Percentiles rank a stretch among this genome's conserved stretches.
These are phyloP conservation scores for Rhagoletis pomonella DNA, from an alignment of 1,140 invertebrate genomes.

Conservation along the genomic window DNA sequence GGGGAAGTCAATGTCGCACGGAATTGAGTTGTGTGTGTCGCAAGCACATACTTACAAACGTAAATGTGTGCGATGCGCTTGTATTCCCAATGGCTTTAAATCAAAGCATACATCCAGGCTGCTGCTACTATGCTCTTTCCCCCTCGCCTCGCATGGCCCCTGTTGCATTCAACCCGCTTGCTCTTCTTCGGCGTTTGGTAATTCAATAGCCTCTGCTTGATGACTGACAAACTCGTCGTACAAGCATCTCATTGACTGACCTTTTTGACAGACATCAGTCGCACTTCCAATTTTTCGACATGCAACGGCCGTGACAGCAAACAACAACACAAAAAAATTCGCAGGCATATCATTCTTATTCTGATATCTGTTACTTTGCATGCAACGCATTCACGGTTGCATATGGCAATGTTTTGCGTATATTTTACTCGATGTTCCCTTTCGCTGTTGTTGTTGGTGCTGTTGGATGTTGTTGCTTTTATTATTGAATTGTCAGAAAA, in stretches of 20 bases:
- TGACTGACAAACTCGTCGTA: not conserved
- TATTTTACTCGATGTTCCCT: not conserved
- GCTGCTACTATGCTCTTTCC: constrained; percentile 4
- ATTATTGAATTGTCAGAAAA: constrained; percentile 47
- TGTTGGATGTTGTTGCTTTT: constrained; percentile 48
- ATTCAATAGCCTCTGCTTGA: constrained; percentile 29
- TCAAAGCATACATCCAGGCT: constrained; percentile 34
- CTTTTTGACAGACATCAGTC: constrained; percentile 50
- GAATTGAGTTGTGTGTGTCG: not conserved
- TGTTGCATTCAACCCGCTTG: constrained; percentile 21
- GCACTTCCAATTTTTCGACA: constrained; percentile 45
- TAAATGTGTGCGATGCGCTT: constrained; percentile 46
- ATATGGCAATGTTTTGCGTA: constrained; percentile 39
- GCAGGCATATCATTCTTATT: constrained; percentile 23
- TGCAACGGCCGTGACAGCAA: constrained; percentile 35
- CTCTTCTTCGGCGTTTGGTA: constrained; percentile 26
- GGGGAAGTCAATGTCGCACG: not conserved
- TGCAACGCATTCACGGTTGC: constrained; percentile 40
- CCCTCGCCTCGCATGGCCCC: not conserved
- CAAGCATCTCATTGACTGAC: constrained; percentile 36
- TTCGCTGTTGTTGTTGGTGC: constrained; percentile 23
- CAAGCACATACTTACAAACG: not conserved
- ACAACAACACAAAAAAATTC: constrained; percentile 35
- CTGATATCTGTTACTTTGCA: constrained; percentile 40
- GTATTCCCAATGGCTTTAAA: constrained; percentile 53